Percentiles rank a stretch among this genome's conserved stretches.
These are phyloP conservation scores for Phymastichus coffea DNA, from an alignment of 1,140 invertebrate genomes.

Conservation along the genomic window DNA sequence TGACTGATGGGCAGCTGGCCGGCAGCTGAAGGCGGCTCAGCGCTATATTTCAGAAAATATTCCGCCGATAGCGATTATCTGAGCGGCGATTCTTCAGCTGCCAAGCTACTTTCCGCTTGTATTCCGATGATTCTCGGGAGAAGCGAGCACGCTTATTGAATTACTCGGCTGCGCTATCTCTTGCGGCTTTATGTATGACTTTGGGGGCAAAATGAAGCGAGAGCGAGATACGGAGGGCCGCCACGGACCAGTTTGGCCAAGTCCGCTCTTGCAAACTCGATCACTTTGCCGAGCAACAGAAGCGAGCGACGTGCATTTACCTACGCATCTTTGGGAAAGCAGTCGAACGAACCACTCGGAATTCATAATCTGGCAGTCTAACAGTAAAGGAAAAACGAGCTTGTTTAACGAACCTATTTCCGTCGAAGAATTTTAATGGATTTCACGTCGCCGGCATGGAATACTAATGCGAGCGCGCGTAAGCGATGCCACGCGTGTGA, in stretches of 20 bases:
- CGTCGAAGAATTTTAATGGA: too few species aligned
- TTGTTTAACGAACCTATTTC: conserved; percentile 1
- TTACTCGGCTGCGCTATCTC: neutral
- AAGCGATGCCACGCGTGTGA: too few species aligned
- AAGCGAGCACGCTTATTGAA: neutral
- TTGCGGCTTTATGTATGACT: neutral
- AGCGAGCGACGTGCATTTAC: neutral
- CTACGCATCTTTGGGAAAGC: neutral
- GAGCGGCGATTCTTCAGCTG: neutral
- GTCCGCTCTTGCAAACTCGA: neutral
- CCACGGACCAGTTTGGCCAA: neutral
- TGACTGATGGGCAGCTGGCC: neutral
- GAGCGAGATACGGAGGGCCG: neutral
- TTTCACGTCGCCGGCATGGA: neutral
- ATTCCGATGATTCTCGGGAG: neutral
- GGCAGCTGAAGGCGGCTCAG: neutral
- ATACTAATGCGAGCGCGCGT: too few species aligned
- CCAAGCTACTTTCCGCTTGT: neutral
- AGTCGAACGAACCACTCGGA: neutral
- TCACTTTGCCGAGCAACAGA: neutral
- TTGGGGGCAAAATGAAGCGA: neutral
- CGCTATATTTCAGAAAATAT: neutral
- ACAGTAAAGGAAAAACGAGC: neutral
- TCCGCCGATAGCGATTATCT: neutral
- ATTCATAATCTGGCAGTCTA: neutral